Evolutionary conservation across 2,113 vertebrate genomes (phyloP), one percentile per base, ranked within the genome.

Genomic region (Oxygymnocypris stewartii): DNA sequence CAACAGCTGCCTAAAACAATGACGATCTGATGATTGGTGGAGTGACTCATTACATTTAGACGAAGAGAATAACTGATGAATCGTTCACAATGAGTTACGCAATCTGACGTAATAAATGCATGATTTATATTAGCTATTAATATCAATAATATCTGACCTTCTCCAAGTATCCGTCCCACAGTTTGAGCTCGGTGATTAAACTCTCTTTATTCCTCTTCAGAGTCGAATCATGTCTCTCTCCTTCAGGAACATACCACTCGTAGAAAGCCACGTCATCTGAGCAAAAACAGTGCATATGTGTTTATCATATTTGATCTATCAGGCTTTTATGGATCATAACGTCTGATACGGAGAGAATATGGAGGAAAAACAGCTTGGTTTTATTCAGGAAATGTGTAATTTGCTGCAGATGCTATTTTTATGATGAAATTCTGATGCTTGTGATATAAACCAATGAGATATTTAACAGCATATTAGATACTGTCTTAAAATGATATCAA

Each of bases 91-190:
- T n/a, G 57, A n/a, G 57, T n/a, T 23, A 0, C 1, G 57, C 2
- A 59, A n/a, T n/a, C 57, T 59, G 8, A 23, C 3, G 20, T 3
- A 7, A 59, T n/a, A 23, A 23, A 59, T 9, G 7, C 20, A 59
- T 59, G 1, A n/a, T n/a, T 23, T 57, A 20, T 61, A n/a, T n/a
- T n/a, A n/a, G n/a, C n/a, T n/a, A n/a, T n/a, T n/a, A 61, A 20
- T 25, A 63, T 25, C n/a, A 63, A n/a, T 16, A 10, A 31, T 35
- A 35, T 28, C 6, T 3, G 86, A 94, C 94, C 92, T 93, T 92
- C 73, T 88, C 4, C 84, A 95, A n/a, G 87, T 96, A 92, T 20
- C 88, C 87, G 59, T 96, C 94, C 95, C 95, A 96, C 37, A 95
- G 79, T 47, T 91, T 88, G 37, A 95, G 0, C 77, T 96, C 95